Percentiles rank a stretch among this genome's conserved stretches.
phyloP scores from a whole-genome alignment of 2,113 vertebrate species.

The Rhinolophus ferrumequinum region DNA sequence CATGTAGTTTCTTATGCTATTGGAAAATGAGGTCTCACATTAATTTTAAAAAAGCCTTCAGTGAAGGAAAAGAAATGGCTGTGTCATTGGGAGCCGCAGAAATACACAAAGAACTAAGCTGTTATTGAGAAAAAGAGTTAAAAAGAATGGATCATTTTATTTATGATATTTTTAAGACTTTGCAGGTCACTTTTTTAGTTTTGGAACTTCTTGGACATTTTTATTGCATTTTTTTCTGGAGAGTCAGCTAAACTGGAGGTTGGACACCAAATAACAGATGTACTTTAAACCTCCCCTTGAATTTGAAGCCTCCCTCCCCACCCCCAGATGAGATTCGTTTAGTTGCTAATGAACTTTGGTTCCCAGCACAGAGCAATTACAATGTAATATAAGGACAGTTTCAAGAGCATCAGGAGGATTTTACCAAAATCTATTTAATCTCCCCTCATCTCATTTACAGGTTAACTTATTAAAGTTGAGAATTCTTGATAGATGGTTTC shows the following conservation, averaged over 20 bases:
- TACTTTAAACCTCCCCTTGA: constrained; percentile 45
- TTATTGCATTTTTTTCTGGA: not conserved
- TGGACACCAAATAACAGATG: not conserved
- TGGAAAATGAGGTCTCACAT: not conserved
- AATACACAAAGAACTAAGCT: not conserved
- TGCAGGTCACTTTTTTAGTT: not conserved
- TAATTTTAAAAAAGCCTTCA: not conserved
- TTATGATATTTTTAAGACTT: not conserved
- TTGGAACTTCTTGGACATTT: constrained; percentile 38
- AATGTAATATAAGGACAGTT: constrained; percentile 57
- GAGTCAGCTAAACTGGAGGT: not conserved
- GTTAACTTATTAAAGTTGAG: constrained; percentile 21
- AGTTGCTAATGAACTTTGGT: constrained; percentile 75
- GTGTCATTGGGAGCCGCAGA: not conserved
- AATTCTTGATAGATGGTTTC: not conserved
- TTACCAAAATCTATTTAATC: constrained; percentile 41
- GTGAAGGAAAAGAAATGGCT: not conserved
- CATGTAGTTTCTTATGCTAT: not conserved
- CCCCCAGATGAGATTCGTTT: constrained; percentile 75
- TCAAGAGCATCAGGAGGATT: not conserved
- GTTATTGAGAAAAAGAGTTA: constrained; percentile 8
- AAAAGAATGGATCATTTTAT: constrained; percentile 15
- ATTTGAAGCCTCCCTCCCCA: constrained; percentile 39
- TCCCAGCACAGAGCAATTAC: constrained; percentile 60
- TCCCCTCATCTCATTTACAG: not conserved